Percentiles rank a stretch among this genome's conserved stretches.
Conservation (phyloP, 2,797 vertebrate species). For the Capromys pilorides region DNA sequence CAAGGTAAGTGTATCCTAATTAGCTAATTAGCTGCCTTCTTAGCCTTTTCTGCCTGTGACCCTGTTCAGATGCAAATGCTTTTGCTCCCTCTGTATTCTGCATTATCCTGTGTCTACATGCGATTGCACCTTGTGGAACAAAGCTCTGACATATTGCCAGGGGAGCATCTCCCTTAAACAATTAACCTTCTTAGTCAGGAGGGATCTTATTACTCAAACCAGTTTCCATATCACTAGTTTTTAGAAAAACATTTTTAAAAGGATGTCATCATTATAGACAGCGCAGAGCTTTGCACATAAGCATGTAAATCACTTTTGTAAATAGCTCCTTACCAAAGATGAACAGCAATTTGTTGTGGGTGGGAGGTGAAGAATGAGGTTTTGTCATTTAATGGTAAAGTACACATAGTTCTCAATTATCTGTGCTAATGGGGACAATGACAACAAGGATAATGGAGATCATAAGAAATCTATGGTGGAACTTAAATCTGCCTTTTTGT, state of each 20-base stretch:
- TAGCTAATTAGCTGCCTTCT: constrained; percentile 17
- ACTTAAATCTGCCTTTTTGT: constrained; percentile 54
- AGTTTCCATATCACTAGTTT: constrained; percentile 67
- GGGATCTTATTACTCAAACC: not conserved
- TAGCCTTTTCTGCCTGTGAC: not conserved
- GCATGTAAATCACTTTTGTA: constrained; percentile 69
- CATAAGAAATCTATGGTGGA: constrained; percentile 37
- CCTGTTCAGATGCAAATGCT: not conserved
- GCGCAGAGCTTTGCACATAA: constrained; percentile 22
- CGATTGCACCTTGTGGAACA: constrained; percentile 6
- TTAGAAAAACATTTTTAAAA: constrained; percentile 56
- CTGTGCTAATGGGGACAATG: constrained; percentile 62
- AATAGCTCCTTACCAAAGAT: constrained; percentile 67
- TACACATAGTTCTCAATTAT: constrained; percentile 69
- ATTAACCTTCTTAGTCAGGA: constrained; percentile 67
- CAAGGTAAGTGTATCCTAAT: not conserved
- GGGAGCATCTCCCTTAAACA: constrained; percentile 38
- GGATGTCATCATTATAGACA: constrained; percentile 12
- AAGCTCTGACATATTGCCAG: constrained; percentile 33
- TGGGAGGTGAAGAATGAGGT: constrained; percentile 62
- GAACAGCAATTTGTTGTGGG: constrained; percentile 56
- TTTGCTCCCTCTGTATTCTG: not conserved
- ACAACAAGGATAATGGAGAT: constrained; percentile 61
- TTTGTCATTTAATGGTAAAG: constrained; percentile 64
- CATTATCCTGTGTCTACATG: not conserved